Percentiles rank a stretch among this genome's conserved stretches.
Conservation (phyloP, 2,888 invertebrate genomes). For the Yponomeuta malinellus region DNA sequence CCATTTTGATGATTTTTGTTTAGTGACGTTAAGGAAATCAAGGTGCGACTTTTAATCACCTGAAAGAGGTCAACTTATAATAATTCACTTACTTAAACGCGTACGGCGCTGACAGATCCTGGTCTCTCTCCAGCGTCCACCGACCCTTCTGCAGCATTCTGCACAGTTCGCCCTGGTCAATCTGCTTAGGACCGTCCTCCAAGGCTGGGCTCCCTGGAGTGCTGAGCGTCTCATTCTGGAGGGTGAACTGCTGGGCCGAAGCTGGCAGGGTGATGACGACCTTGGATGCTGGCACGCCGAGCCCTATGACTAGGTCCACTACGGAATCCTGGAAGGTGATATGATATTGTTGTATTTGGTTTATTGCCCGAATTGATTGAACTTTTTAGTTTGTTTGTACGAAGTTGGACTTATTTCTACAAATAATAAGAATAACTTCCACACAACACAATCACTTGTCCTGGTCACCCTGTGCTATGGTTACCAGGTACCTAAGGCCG, state of each 20-base stretch:
- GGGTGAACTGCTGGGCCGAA: slow-evolving; percentile 79
- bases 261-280: slow-evolving; percentile 83
- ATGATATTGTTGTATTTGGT: neutral
- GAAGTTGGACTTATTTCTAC: too few species aligned
- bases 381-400: too few species aligned
- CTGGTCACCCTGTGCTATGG: too few species aligned
- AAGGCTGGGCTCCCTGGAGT: slow-evolving; percentile 80
- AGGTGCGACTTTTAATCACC: too few species aligned
- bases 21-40: too few species aligned
- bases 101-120: slow-evolving; percentile 85
- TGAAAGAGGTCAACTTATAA: neutral
- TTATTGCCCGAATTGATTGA: too few species aligned
- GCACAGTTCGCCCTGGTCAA: slow-evolving; percentile 79
- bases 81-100: slow-evolving; percentile 74
- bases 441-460: too few species aligned
- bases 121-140: slow-evolving; percentile 86
- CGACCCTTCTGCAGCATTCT: slow-evolving; percentile 72
- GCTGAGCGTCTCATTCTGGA: slow-evolving; percentile 78
- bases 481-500: too few species aligned
- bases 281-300: slow-evolving; percentile 82
- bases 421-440: too few species aligned
- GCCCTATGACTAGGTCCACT: slow-evolving; percentile 81
- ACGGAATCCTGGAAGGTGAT: slow-evolving; percentile 78
- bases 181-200: slow-evolving; percentile 71
- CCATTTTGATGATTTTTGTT: too few species aligned